Conservation (phyloP, 2,888 invertebrate genomes). For the Labia minor region DNA sequence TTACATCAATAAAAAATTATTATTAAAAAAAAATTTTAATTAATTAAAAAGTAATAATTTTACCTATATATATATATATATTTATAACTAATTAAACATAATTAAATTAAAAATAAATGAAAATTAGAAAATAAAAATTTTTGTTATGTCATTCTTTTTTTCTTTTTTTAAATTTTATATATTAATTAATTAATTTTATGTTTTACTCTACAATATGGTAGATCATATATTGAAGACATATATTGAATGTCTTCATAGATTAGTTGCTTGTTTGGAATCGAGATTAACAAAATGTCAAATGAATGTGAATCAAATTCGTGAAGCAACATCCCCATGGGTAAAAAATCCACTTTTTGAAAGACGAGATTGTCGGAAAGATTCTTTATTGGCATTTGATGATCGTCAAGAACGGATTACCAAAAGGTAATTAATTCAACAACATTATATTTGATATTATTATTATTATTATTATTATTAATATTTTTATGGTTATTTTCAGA, state of each 20-base stretch:
- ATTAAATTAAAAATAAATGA: no score
- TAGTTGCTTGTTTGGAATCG: conserved; percentile 68
- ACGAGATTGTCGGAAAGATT: conserved; percentile 75
- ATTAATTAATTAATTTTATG: no score
- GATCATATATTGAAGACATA: conserved; percentile 78
- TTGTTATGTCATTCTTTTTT: no score
- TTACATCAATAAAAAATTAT: no score
- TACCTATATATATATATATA: no score
- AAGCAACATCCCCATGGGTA: conserved; percentile 72
- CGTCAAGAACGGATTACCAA: conserved; percentile 63
- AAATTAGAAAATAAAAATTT: no score
- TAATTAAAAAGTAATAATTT: no score
- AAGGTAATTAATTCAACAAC: conserved; percentile 36
- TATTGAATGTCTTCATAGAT: conserved; percentile 61
- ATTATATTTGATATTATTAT: neutral
- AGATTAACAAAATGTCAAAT: conserved; percentile 74
- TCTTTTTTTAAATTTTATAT: no score
- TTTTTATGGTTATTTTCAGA: conserved; percentile 32
- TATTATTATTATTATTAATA: no score
- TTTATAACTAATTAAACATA: no score
- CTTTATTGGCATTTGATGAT: conserved; percentile 72
- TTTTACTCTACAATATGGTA: no score
- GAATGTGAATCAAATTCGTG: conserved; percentile 69
- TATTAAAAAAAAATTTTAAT: no score
- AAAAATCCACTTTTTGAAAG: conserved; percentile 78